Conservation (phyloP, 2,888 invertebrate species). For the Candidula unifasciata region DNA sequence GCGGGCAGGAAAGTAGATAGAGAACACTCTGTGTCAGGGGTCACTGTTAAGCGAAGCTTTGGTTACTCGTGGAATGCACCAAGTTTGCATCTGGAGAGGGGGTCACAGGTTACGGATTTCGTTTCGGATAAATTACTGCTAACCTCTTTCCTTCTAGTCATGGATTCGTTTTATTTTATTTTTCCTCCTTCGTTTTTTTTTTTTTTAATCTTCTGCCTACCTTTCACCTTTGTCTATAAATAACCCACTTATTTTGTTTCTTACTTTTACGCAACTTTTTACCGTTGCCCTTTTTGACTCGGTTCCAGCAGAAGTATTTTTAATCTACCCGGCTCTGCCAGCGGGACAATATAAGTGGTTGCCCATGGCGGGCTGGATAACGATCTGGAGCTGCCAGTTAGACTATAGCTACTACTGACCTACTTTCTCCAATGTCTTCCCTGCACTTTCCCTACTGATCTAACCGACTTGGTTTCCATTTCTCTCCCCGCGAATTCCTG, state of each 20-base stretch:
- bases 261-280: background rate
- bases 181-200: background rate
- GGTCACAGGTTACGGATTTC: slow-evolving; percentile 31
- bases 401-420: background rate
- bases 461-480: background rate
- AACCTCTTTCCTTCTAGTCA: background rate
- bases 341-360: background rate
- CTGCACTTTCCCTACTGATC: background rate
- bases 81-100: slow-evolving; percentile 19
- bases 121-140: background rate
- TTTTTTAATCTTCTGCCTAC: background rate
- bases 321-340: background rate
- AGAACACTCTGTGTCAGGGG: slow-evolving; percentile 32
- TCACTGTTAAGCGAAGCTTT: slow-evolving; percentile 26
- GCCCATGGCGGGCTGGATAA: background rate
- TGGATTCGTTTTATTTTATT: too few species aligned
- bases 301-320: background rate
- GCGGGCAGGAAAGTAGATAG: slow-evolving; percentile 27
- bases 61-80: slow-evolving; percentile 37
- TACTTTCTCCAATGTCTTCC: background rate
- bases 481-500: too few species aligned
- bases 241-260: background rate
- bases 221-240: background rate
- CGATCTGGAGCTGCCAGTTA: background rate
- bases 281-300: background rate